Percentiles rank a stretch among this genome's conserved stretches.
These are phyloP conservation scores for Heteractis magnifica DNA, from an alignment of 92 coral and sea anemone species.

Conservation along the genomic window DNA sequence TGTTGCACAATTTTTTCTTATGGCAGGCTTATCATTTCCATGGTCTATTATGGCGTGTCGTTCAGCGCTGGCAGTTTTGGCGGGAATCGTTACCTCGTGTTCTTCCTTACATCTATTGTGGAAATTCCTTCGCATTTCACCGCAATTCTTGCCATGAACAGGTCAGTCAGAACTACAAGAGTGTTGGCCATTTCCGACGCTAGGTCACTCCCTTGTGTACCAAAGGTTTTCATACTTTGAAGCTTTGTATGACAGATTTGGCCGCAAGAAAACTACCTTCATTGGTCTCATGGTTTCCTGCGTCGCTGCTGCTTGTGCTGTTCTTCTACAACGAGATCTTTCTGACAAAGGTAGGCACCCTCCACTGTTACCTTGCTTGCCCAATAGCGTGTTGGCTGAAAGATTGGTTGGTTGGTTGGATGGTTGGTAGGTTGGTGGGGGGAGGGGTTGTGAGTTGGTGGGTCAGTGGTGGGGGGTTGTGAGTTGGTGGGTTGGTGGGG, in stretches of 20 bases:
- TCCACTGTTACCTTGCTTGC: background rate
- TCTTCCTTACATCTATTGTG: slow-evolving; percentile 49
- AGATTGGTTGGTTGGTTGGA: too few relatives aligned
- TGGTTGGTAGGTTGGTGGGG: too few relatives aligned
- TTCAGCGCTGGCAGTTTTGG: slow-evolving; percentile 53
- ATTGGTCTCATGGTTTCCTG: slow-evolving; percentile 43
- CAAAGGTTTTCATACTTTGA: background rate
- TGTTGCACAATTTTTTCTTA: background rate
- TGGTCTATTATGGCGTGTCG: slow-evolving; percentile 53
- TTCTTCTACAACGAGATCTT: slow-evolving; percentile 47
- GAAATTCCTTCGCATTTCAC: slow-evolving; percentile 54
- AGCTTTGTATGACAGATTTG: slow-evolving; percentile 30
- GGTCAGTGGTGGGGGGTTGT: too few relatives aligned
- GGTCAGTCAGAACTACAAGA: background rate
- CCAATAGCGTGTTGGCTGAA: background rate
- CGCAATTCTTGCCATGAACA: slow-evolving; percentile 24
- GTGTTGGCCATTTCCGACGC: background rate
- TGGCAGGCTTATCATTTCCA: slow-evolving; percentile 43
- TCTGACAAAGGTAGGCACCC: slow-evolving; percentile 17
- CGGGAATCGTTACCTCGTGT: slow-evolving; percentile 60
- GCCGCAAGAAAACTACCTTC: slow-evolving; percentile 54
- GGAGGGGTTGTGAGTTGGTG: too few relatives aligned
- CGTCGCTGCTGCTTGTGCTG: slow-evolving; percentile 45
- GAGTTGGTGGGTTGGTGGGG: too few relatives aligned
- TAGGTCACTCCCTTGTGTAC: background rate